Base-by-base conservation (phyloP, 2,888 invertebrate genomes). In the Nomada goodeniana region DNA sequence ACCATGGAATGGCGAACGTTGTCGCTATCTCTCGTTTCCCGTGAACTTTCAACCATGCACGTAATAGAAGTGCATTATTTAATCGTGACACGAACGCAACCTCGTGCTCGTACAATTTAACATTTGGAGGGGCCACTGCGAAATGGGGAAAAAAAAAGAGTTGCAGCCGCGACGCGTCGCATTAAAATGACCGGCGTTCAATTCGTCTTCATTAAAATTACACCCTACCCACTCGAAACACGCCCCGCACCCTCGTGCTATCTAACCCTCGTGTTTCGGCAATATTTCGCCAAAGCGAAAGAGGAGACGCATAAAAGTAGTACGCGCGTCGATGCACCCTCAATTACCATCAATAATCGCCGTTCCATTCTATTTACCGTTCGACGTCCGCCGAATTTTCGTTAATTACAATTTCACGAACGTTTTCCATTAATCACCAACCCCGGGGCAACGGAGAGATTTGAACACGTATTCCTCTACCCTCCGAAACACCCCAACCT, bases 341-440 rank as follows among this genome's bases (percentile, higher is more conserved):
- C 67, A 68, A 80, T 80, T 80, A 71, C 71, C 71, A 20, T 42
- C 63, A 68, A 80, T 80, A 80, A 72, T 71, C 79, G 79, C 47
- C 47, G 65, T 44, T 36, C 65, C 65, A 23, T 60, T 77, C 78
- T 80, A 60, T 80, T 80, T 80, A 71, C 71, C 44, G 50, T 72
- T 67, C 65, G 71, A 52, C 72, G 80, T 80, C 13, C 72, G 63
- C 29, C 55, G 79, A 72, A 79, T 80, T 80, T 80, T 80, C 80
- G 79, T 80, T 80, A 80, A 80, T 80, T 72, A 80, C 80, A 80
- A 80, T 80, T 80, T 71, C 80, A 72, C 71, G 71, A 72, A 79
- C 79, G 72, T 72, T 68, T 70, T 52, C 79, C 80, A 80, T 80
- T 72, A 79, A 79, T 80, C 80, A 79, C 67, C 79, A 55, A 42